Conservation (phyloP, 2,113 vertebrate species). For the Mormyrus iriodes region DNA sequence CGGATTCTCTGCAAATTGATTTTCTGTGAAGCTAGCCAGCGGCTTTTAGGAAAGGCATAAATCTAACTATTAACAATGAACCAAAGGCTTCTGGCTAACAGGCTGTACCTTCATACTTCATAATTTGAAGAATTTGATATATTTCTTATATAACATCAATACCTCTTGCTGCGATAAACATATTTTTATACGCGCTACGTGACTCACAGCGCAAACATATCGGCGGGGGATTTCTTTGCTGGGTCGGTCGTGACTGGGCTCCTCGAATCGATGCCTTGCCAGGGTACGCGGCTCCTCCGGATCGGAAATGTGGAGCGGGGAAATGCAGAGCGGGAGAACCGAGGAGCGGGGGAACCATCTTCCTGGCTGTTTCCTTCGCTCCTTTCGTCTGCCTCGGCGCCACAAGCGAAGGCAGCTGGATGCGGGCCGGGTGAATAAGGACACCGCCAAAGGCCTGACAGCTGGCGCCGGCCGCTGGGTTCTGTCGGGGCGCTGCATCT, state of each 20-base stretch:
- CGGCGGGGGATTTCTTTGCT: not conserved
- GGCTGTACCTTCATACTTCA: not conserved
- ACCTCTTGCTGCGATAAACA: constrained; percentile 4
- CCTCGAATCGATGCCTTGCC: not conserved
- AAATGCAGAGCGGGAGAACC: not conserved
- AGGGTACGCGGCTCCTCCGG: not conserved
- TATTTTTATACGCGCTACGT: not conserved
- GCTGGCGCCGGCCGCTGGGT: not conserved
- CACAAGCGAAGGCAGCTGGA: not conserved
- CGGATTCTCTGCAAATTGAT: constrained; percentile 3
- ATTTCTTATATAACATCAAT: constrained; percentile 14
- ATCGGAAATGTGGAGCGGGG: not conserved
- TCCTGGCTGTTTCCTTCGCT: not conserved
- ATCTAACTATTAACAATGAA: constrained; percentile 7
- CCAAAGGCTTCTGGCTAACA: not conserved
- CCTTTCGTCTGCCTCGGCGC: not conserved
- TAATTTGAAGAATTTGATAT: not conserved
- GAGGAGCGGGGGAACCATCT: not conserved
- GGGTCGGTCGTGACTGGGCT: not conserved
- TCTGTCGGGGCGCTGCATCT: not conserved
- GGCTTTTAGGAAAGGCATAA: not conserved
- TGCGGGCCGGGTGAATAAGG: not conserved
- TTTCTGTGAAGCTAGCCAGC: not conserved
- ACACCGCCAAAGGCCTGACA: not conserved
- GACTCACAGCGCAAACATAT: not conserved